Percentiles rank a stretch among this genome's conserved stretches.
Evolutionary conservation across 2,113 vertebrate genomes (phyloP).

Genomic region (Lagopus leucura): DNA sequence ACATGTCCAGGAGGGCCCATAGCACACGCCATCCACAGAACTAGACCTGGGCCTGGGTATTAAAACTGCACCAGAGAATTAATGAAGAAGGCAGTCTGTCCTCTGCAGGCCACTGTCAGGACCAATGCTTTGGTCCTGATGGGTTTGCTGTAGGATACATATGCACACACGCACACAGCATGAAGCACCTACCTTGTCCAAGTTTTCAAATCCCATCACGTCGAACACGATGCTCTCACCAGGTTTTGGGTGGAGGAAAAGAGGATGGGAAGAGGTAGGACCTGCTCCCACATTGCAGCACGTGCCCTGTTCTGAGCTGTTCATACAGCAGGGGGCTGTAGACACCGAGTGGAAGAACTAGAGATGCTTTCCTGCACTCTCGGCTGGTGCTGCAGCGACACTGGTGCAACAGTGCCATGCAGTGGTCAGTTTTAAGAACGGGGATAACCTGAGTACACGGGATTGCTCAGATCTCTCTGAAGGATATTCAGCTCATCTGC

Average conservation of each 20-base stretch:
- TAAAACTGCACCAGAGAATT: not conserved
- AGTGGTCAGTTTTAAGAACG: not conserved
- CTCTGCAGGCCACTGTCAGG: rapidly evolving
- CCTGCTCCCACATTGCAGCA: not conserved
- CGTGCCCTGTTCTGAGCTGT: rapidly evolving
- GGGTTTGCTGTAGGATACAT: not conserved
- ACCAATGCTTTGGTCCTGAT: not conserved
- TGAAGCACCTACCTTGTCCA: not conserved
- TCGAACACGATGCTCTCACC: not conserved
- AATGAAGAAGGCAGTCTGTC: not conserved
- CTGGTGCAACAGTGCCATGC: constrained; percentile 18
- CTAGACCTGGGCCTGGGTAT: not conserved
- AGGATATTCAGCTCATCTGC: not conserved
- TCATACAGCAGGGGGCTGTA: not conserved
- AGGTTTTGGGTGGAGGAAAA: not conserved
- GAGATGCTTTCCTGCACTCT: rapidly evolving
- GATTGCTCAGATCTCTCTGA: not conserved
- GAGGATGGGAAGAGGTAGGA: not conserved
- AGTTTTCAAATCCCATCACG: not conserved
- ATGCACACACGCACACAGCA: rapidly evolving
- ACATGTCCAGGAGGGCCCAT: not conserved
- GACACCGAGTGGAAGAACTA: rapidly evolving
- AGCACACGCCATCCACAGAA: not conserved
- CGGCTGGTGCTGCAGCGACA: not conserved
- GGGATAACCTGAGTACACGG: not conserved